A percentile compares a stretch with the other conserved stretches of the same genome.
Conservation (phyloP, 1,140 invertebrate genomes). For the Bombyx mandarina region DNA sequence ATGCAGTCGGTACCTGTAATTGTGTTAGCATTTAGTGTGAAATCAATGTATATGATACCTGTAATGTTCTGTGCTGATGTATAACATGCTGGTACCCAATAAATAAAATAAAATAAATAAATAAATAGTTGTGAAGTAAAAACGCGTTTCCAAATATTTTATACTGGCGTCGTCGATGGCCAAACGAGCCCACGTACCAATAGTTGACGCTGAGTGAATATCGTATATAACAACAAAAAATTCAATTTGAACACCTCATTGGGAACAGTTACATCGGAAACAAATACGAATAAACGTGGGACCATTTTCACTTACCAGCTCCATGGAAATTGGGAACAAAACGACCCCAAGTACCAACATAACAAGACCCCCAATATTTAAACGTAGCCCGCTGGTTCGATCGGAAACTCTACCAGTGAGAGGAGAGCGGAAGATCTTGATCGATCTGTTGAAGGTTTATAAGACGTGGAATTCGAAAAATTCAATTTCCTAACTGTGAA, state of each 20-base stretch:
- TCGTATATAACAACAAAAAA: background rate
- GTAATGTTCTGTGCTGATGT: too few species aligned
- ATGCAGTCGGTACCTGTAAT: too few species aligned
- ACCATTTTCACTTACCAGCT: slow-evolving; percentile 20
- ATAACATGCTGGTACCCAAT: too few species aligned
- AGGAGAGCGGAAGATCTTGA: slow-evolving; percentile 16
- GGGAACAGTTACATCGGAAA: background rate
- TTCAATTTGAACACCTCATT: background rate
- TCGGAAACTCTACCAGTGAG: slow-evolving; percentile 2
- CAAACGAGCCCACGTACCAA: too few species aligned
- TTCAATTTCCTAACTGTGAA: slow-evolving; percentile 60
- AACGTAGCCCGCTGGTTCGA: slow-evolving; percentile 7
- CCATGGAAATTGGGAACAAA: slow-evolving; percentile 23
- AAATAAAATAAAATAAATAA: too few species aligned
- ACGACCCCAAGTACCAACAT: slow-evolving; percentile 20
- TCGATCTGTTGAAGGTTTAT: slow-evolving; percentile 23
- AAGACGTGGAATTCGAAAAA: slow-evolving; percentile 54
- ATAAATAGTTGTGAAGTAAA: too few species aligned
- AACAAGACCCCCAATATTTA: slow-evolving; percentile 13
- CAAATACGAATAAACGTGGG: slow-evolving; percentile 8
- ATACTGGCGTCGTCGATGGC: too few species aligned
- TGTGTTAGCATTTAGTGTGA: too few species aligned
- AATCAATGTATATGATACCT: too few species aligned
- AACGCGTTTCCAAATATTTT: too few species aligned
- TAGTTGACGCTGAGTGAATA: too few species aligned